A percentile compares a stretch with the other conserved stretches of the same genome.
phyloP scores from a whole-genome alignment of 2,113 vertebrate species.

The Solea solea region DNA sequence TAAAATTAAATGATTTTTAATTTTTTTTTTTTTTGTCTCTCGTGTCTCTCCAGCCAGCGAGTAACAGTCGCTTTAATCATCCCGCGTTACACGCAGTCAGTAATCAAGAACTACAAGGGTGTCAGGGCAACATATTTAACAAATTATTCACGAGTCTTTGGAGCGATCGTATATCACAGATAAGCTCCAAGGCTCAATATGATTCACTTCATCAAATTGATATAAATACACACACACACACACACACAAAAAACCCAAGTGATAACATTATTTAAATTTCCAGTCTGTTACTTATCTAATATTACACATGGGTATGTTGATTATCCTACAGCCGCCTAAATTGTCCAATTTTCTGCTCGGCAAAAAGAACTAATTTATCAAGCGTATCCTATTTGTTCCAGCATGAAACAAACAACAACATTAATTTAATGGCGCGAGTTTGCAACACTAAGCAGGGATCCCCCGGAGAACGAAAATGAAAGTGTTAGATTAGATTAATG shows the following conservation, averaged over 20 bases:
- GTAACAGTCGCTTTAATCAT: constrained; percentile 18
- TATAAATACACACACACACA: constrained; percentile 6
- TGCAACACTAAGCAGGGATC: constrained; percentile 66
- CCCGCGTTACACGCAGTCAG: constrained; percentile 21
- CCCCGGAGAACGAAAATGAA: constrained; percentile 74
- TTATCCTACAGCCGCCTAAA: constrained; percentile 1
- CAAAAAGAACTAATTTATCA: constrained; percentile 48
- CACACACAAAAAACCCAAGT: constrained; percentile 19
- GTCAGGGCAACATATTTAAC: constrained; percentile 18
- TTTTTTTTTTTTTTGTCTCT: no score
- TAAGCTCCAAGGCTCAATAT: constrained; percentile 36
- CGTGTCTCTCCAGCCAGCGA: neutral
- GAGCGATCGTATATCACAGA: constrained; percentile 32
- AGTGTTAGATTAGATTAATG: constrained; percentile 77
- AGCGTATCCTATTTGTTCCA: constrained; percentile 64
- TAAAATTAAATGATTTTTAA: neutral
- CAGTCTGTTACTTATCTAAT: constrained; percentile 15
- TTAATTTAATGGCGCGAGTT: constrained; percentile 69
- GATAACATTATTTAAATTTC: constrained; percentile 32
- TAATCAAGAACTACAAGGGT: constrained; percentile 33
- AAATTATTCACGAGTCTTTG: constrained; percentile 45
- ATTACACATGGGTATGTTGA: constrained; percentile 23
- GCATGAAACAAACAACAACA: constrained; percentile 76
- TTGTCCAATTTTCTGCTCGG: constrained; percentile 42
- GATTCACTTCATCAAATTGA: constrained; percentile 35